These are phyloP conservation scores for Tarsius wallacei DNA, from an alignment of 2,797 vertebrate species.

Conservation along the genomic window DNA sequence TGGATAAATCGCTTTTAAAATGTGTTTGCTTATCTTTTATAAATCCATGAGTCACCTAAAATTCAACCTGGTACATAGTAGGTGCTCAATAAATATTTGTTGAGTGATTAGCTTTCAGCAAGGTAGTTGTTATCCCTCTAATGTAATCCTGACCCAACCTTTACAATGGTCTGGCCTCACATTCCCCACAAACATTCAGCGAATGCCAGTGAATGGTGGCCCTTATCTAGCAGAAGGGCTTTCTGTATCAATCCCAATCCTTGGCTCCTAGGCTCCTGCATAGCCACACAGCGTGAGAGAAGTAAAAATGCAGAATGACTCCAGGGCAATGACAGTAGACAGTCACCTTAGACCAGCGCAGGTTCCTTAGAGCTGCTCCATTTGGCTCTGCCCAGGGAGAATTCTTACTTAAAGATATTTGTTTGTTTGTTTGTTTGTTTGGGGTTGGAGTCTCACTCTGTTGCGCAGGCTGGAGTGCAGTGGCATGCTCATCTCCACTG, in stretches of 20 bases:
- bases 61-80: neutral
- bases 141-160: neutral
- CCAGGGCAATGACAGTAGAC: neutral
- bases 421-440: no score
- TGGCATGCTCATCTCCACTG: no score
- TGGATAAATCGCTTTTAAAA: constrained; percentile 13
- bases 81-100: constrained; percentile 34
- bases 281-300: neutral
- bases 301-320: neutral
- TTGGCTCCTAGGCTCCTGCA: neutral
- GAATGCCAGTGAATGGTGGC: neutral
- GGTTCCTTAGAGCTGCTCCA: neutral
- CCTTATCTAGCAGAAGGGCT: neutral
- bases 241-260: neutral
- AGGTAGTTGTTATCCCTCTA: neutral
- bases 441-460: no score
- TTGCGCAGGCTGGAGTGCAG: no score
- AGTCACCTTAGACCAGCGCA: neutral
- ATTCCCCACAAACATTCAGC: neutral
- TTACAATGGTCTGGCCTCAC: neutral
- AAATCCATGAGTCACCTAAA: neutral
- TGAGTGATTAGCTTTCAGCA: neutral
- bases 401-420: neutral
- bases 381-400: neutral
- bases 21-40: constrained; percentile 20